A percentile compares a stretch with the other conserved stretches of the same genome.
Evolutionary conservation across 2,113 vertebrate species (phyloP).

Genomic region (Lichenostomus cassidix): DNA sequence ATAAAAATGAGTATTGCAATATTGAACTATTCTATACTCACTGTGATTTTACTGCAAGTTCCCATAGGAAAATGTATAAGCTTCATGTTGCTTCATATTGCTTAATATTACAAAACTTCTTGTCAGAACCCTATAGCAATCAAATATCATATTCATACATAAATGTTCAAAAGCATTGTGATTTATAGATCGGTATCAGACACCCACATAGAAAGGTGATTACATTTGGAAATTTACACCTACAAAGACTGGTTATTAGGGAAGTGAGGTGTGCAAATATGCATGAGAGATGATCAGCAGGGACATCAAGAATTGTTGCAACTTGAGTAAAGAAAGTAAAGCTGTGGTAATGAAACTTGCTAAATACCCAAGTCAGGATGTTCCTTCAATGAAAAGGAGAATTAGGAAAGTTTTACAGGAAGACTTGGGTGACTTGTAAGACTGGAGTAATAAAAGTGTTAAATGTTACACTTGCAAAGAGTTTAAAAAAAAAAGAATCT

Average conservation of each 20-base stretch:
- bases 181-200: background rate
- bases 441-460: background rate
- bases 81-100: background rate
- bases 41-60: background rate
- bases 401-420: background rate
- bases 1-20: background rate
- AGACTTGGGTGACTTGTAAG: background rate
- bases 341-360: background rate
- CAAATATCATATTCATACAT: background rate
- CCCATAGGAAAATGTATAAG: background rate
- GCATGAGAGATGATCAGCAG: background rate
- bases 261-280: background rate
- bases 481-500: too few relatives aligned
- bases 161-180: background rate
- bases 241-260: background rate
- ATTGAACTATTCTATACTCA: background rate
- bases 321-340: background rate
- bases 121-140: background rate
- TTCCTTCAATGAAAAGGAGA: background rate
- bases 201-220: background rate
- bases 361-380: background rate
- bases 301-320: background rate
- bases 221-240: background rate
- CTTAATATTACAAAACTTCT: background rate
- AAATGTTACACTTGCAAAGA: background rate